Conservation (phyloP, 2,888 invertebrate species). For the Hyposoter dolosus region DNA sequence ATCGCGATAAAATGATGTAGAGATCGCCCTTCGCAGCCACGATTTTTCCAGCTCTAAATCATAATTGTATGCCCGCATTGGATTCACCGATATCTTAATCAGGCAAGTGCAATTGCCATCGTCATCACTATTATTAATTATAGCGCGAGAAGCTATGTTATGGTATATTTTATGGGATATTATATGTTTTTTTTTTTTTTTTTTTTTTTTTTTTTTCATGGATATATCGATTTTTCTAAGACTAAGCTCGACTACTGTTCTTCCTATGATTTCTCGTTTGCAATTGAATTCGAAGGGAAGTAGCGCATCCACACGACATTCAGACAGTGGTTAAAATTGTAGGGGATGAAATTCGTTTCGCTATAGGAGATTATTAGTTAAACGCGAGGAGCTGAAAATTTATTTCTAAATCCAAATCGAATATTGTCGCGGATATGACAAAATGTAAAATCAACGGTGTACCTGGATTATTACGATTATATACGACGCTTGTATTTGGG, state of each 20-base stretch:
- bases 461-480: constrained; percentile 61
- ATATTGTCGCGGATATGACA: constrained; percentile 20
- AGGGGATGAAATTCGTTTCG: constrained; percentile 51
- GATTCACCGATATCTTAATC: constrained; percentile 40
- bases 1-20: constrained; percentile 45
- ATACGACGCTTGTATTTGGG: constrained; percentile 42
- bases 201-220: constrained; percentile 2
- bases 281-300: constrained; percentile 67
- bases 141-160: constrained; percentile 29
- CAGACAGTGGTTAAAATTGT: constrained; percentile 67
- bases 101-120: constrained; percentile 42
- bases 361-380: constrained; percentile 41
- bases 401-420: constrained; percentile 15
- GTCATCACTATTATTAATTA: constrained; percentile 48
- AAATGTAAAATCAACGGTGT: constrained; percentile 57
- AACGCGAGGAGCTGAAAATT: constrained; percentile 26
- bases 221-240: constrained; percentile 55
- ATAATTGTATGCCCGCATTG: constrained; percentile 27
- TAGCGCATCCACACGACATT: constrained; percentile 72
- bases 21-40: constrained; percentile 50
- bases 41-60: constrained; percentile 50
- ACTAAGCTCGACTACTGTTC: constrained; percentile 49
- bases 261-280: constrained; percentile 47
- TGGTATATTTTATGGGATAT: constrained; percentile 2
- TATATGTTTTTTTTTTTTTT: neutral